Evolutionary conservation across 2,797 vertebrate species (phyloP).

Genomic region (Hippocampus kuda): DNA sequence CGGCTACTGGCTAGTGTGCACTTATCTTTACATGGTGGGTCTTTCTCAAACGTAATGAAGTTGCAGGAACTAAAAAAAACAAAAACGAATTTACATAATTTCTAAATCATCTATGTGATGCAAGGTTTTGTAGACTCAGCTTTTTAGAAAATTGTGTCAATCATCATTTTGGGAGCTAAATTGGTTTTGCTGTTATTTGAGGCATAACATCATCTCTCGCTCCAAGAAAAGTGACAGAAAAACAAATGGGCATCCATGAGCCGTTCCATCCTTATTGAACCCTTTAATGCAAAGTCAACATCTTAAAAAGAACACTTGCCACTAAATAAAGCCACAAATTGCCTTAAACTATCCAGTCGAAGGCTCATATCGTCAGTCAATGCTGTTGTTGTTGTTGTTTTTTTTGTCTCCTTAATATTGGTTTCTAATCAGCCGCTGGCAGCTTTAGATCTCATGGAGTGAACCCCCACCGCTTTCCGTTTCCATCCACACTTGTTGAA

Average conservation of each 20-base stretch:
- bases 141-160: too few species aligned
- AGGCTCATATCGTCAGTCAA: background rate
- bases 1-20: background rate
- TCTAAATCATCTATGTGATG: background rate
- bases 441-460: background rate
- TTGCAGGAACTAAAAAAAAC: background rate
- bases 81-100: background rate
- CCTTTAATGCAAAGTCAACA: too few species aligned
- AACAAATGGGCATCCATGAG: too few species aligned
- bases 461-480: background rate
- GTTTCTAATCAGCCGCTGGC: background rate
- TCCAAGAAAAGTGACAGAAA: too few species aligned
- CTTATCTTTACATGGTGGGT: background rate
- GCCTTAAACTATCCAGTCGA: background rate
- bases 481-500: background rate
- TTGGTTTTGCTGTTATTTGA: too few species aligned
- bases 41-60: background rate
- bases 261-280: too few species aligned
- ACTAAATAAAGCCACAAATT: background rate
- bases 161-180: background rate
- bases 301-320: background rate
- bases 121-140: too few species aligned
- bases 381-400: too few species aligned
- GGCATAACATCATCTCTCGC: too few species aligned
- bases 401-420: background rate